These are phyloP conservation scores for Drosophila ercepeae DNA, from an alignment of 1,140 invertebrate species.

Conservation along the genomic window DNA sequence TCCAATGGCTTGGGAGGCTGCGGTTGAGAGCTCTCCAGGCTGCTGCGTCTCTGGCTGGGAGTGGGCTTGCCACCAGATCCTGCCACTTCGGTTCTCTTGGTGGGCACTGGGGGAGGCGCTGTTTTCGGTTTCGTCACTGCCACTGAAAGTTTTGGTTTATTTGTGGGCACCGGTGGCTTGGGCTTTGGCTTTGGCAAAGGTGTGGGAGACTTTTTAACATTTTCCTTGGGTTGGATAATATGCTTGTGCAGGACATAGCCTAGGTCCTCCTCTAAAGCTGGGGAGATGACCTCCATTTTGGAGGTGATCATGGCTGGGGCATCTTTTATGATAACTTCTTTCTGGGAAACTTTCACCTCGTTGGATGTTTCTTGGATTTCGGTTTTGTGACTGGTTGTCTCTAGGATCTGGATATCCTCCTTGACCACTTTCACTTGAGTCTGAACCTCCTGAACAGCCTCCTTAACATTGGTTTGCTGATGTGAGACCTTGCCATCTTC, in stretches of 20 bases:
- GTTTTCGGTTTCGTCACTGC: constrained; percentile 53
- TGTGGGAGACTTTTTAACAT: neutral
- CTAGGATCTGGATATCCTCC: constrained; percentile 1
- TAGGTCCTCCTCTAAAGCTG: constrained; percentile 53
- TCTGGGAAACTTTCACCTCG: constrained; percentile 13
- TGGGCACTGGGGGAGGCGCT: constrained; percentile 70
- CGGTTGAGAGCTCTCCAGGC: constrained; percentile 39
- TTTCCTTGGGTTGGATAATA: constrained; percentile 52
- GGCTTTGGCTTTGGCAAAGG: constrained; percentile 28
- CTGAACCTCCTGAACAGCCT: constrained; percentile 8
- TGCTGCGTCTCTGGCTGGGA: constrained; percentile 66
- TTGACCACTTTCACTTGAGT: constrained; percentile 4
- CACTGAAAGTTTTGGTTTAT: constrained; percentile 52
- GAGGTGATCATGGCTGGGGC: neutral
- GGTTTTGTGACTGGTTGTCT: constrained; percentile 20
- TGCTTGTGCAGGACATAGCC: constrained; percentile 76
- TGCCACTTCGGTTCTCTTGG: constrained; percentile 53
- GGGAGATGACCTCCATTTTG: constrained; percentile 1
- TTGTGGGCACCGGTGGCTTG: constrained; percentile 61
- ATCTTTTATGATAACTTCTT: constrained; percentile 5
- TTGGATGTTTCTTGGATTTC: neutral
- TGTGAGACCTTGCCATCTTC: neutral
- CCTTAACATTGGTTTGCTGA: neutral
- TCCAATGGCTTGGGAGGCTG: constrained; percentile 62
- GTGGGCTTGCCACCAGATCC: constrained; percentile 39